These are phyloP conservation scores for Falcunculus frontatus DNA, from an alignment of 2,113 vertebrate species.

Conservation along the genomic window DNA sequence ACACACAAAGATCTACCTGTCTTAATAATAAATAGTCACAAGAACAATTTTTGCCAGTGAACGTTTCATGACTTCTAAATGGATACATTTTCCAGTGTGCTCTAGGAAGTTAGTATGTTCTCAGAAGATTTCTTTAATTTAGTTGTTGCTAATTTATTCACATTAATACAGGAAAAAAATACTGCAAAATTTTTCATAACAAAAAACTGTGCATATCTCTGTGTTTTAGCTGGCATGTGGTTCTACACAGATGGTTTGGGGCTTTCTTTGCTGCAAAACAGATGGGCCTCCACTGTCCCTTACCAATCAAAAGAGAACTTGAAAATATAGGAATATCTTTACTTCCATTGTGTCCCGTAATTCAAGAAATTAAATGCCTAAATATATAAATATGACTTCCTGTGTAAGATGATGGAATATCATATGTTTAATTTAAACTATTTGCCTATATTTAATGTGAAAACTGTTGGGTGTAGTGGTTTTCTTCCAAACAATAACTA, in stretches of 20 bases:
- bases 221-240: conserved; percentile 85
- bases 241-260: conserved; percentile 93
- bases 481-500: conserved; percentile 66
- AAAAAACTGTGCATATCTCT: conserved; percentile 86
- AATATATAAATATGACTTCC: conserved; percentile 74
- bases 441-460: conserved; percentile 73
- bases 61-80: conserved; percentile 67
- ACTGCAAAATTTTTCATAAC: conserved; percentile 83
- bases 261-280: conserved; percentile 96
- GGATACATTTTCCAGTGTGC: conserved; percentile 63
- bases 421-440: conserved; percentile 75
- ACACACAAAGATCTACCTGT: conserved; percentile 12
- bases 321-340: conserved; percentile 82
- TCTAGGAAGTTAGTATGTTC: conserved; percentile 78
- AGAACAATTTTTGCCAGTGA: conserved; percentile 37
- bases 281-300: conserved; percentile 92
- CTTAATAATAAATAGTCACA: conserved; percentile 25
- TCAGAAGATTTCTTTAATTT: conserved; percentile 82
- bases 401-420: conserved; percentile 72
- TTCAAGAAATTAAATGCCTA: conserved; percentile 80
- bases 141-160: conserved; percentile 85
- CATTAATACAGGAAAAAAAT: conserved; percentile 81
- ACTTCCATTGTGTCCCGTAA: conserved; percentile 77
- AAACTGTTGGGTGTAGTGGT: conserved; percentile 58
- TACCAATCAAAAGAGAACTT: conserved; percentile 83